Evolutionary conservation across 2,888 invertebrate genomes (phyloP).

Genomic region (Halictus ligatus): DNA sequence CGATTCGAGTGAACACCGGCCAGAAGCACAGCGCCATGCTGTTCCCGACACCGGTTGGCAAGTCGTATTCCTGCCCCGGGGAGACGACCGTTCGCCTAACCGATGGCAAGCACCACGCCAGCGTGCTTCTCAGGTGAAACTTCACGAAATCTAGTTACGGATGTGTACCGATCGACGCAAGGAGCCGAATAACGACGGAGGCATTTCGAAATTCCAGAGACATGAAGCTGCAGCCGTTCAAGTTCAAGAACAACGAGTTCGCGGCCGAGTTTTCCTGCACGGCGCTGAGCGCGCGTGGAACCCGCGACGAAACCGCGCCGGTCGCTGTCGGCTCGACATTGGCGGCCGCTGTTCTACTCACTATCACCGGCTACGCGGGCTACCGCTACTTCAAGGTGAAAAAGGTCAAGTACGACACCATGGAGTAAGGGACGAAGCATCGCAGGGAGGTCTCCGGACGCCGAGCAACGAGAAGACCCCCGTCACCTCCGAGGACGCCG

Average conservation of each 20-base stretch:
- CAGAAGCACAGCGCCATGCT: slow-evolving; percentile 87
- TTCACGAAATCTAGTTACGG: too few relatives aligned
- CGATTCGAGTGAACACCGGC: slow-evolving; percentile 87
- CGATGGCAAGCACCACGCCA: slow-evolving; percentile 82
- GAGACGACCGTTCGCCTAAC: slow-evolving; percentile 88
- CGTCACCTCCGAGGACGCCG: background rate
- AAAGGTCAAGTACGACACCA: slow-evolving; percentile 96
- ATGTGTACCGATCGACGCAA: too few relatives aligned
- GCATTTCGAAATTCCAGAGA: slow-evolving; percentile 66
- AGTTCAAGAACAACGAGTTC: slow-evolving; percentile 92
- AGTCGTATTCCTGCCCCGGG: slow-evolving; percentile 91
- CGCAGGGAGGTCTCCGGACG: background rate
- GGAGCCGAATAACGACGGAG: background rate
- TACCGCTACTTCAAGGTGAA: slow-evolving; percentile 95
- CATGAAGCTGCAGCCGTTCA: slow-evolving; percentile 93
- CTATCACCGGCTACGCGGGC: slow-evolving; percentile 93
- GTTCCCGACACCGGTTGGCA: slow-evolving; percentile 94
- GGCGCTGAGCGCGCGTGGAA: slow-evolving; percentile 84
- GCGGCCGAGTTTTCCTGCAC: slow-evolving; percentile 90
- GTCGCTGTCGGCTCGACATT: slow-evolving; percentile 93
- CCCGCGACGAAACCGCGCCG: slow-evolving; percentile 93
- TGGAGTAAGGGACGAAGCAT: slow-evolving; percentile 88
- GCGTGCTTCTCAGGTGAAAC: slow-evolving; percentile 77
- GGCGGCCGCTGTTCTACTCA: slow-evolving; percentile 92
- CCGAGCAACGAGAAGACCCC: background rate